Percentiles rank a stretch among this genome's conserved stretches.
These are phyloP conservation scores for Stichodactyla helianthus DNA, from an alignment of 64 coral and sea anemone species.

Conservation along the genomic window DNA sequence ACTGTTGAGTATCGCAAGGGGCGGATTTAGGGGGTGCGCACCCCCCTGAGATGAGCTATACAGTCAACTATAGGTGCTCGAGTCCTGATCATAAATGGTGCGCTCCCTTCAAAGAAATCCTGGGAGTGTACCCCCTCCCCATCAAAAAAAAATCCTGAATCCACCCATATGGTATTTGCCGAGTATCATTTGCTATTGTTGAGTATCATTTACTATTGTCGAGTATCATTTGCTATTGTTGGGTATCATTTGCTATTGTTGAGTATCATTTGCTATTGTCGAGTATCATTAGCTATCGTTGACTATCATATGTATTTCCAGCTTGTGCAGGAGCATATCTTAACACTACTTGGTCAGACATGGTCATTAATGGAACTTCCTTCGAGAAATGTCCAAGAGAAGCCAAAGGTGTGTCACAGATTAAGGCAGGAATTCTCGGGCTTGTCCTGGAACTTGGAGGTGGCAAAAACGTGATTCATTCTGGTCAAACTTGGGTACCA, in stretches of 20 bases:
- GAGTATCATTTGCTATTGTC: background rate
- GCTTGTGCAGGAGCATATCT: constrained; percentile 29
- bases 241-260: background rate
- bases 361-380: constrained; percentile 2
- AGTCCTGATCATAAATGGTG: too few relatives aligned
- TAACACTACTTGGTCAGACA: constrained; percentile 49
- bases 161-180: too few relatives aligned
- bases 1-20: background rate
- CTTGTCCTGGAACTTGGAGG: too few relatives aligned
- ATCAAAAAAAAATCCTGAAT: too few relatives aligned
- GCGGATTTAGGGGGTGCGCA: too few relatives aligned
- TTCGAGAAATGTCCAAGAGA: constrained; percentile 39
- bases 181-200: background rate
- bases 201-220: background rate
- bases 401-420: constrained; percentile 20
- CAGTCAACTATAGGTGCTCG: too few relatives aligned
- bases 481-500: too few relatives aligned
- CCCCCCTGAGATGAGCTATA: too few relatives aligned
- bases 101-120: too few relatives aligned
- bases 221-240: background rate
- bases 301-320: background rate
- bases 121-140: too few relatives aligned
- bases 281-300: background rate
- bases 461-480: too few relatives aligned
- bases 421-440: background rate